Base-by-base conservation (phyloP, 2,797 vertebrate genomes). In the Diceros bicornis region DNA sequence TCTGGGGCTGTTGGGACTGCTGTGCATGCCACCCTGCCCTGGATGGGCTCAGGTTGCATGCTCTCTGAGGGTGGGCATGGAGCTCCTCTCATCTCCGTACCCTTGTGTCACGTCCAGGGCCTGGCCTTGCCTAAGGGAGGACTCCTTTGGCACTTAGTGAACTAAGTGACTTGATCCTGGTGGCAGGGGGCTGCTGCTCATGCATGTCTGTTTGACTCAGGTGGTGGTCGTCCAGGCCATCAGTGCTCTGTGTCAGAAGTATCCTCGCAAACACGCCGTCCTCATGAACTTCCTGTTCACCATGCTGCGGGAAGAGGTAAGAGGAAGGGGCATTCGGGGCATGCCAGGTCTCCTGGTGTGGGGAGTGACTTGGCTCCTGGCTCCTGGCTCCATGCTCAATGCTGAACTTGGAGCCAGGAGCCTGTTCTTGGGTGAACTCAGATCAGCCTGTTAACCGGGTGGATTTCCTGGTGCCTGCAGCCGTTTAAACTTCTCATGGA, bases 231-330 rank as follows among this genome's bases (percentile, higher is more conserved):
- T 99, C 68, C 99, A 99, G 97, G 99, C 99, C 41, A 99, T 99
- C 97, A 99, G 98, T 0, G 98, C 99, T 0, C 98, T 99, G 61
- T 99, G 99, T 94, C 99, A 99, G 98, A 99, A 99, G 91, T 99
- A 99, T 52, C 99, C 99, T 89, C 99, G 99, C 55, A 99, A 99
- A 84, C 99, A 99, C 0, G 97, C 99, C 0, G 98, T 99, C 85
- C 99, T 99, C 94, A 99, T 99, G 99, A 99, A 98, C 97, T 99
- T 99, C 96, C 98, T 99, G 87, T 99, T 99, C 98, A 99, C 99
- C 37, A 99, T 99, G 99, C 98, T 99, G 37, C 98, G 99, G 17
- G 99, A 99, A 74, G 99, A 99, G 98, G 99, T 99, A 85, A 64
- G 98, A 29, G 44, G 13, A 10, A 23, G 69, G 37, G 14, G 17